Evolutionary conservation across 2,888 invertebrate genomes (phyloP).

Genomic region (Chirona hameri): DNA sequence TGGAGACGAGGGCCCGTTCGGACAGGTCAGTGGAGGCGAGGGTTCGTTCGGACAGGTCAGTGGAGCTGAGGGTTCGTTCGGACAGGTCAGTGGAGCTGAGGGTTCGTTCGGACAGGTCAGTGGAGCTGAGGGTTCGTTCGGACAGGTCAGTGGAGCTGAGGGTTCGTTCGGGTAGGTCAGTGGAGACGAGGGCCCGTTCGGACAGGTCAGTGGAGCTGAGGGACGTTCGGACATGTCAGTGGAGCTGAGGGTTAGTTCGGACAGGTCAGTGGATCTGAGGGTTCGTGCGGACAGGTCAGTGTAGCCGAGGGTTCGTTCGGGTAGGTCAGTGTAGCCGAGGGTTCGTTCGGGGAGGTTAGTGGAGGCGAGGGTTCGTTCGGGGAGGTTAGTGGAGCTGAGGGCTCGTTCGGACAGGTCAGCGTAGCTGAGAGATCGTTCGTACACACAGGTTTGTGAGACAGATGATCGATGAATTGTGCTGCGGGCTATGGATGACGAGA

Average conservation of each 20-base stretch:
- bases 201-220: constrained; percentile 62
- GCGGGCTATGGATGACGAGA: too few relatives aligned
- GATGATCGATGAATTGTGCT: too few relatives aligned
- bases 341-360: constrained; percentile 81
- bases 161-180: too few relatives aligned
- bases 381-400: constrained; percentile 58
- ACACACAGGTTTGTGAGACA: too few relatives aligned
- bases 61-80: too few relatives aligned
- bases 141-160: constrained; percentile 62
- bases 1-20: constrained; percentile 88
- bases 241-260: constrained; percentile 87
- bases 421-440: not conserved
- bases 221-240: too few relatives aligned
- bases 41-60: constrained; percentile 83
- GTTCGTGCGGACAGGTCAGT: constrained; percentile 81
- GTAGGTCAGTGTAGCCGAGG: constrained; percentile 75
- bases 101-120: constrained; percentile 83
- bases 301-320: constrained; percentile 84
- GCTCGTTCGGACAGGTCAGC: not conserved
- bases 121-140: constrained; percentile 85
- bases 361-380: constrained; percentile 87
- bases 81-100: too few relatives aligned
- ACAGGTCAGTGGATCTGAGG: constrained; percentile 67
- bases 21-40: constrained; percentile 77
- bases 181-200: constrained; percentile 88